Evolutionary conservation across 2,888 invertebrate genomes (phyloP).

Genomic region (Philaethria dido): DNA sequence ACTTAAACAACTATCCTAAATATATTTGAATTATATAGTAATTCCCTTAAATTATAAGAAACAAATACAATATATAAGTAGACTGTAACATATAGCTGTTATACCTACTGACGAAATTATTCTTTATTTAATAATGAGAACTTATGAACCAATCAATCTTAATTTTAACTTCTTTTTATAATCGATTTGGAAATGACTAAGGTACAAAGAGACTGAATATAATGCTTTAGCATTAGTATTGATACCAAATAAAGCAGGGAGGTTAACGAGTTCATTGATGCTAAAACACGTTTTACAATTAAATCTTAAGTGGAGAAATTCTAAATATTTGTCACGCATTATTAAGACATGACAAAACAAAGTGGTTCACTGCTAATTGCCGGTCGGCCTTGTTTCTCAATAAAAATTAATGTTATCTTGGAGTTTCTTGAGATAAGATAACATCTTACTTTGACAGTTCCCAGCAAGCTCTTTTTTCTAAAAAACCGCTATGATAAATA

Average conservation of each 20-base stretch:
- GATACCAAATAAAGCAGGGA: slow-evolving; percentile 7
- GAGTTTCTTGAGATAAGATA: slow-evolving; percentile 16
- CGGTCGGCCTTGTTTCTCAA: slow-evolving; percentile 14
- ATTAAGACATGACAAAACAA: slow-evolving; percentile 23
- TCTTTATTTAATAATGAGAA: too few relatives aligned
- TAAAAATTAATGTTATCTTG: slow-evolving; percentile 23
- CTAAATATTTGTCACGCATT: slow-evolving; percentile 29
- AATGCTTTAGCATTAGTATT: background rate
- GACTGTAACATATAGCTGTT: too few relatives aligned
- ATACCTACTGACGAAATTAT: too few relatives aligned
- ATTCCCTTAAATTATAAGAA: too few relatives aligned
- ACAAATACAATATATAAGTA: too few relatives aligned
- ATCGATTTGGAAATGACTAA: background rate
- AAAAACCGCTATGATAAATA: slow-evolving; percentile 1
- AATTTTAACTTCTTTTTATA: too few relatives aligned
- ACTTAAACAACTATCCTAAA: too few relatives aligned
- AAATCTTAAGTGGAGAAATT: slow-evolving; percentile 25
- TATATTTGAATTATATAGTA: too few relatives aligned
- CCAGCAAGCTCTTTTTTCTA: slow-evolving; percentile 5
- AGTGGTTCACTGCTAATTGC: slow-evolving; percentile 28
- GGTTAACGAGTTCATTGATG: slow-evolving; percentile 24
- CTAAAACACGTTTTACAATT: slow-evolving; percentile 26
- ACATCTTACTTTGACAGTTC: slow-evolving; percentile 18
- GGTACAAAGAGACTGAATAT: background rate
- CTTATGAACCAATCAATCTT: too few relatives aligned